Conservation (phyloP, 2,888 invertebrate genomes). For the Tanypteryx hageni region DNA sequence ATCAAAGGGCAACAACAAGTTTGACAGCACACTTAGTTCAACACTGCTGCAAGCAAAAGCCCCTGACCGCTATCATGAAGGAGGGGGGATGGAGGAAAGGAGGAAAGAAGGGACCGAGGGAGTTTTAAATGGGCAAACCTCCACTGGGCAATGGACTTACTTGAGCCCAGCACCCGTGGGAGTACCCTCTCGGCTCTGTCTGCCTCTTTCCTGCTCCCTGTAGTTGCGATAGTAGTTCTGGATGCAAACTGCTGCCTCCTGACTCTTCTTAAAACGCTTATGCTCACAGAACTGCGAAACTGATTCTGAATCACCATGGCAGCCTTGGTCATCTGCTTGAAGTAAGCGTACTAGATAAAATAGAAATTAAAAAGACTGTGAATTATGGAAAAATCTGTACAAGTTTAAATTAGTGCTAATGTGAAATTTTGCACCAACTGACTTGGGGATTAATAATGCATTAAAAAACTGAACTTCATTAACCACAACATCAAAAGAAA, state of each 20-base stretch:
- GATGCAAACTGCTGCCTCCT: constrained; percentile 79
- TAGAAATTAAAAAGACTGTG: constrained; percentile 34
- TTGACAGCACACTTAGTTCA: constrained; percentile 46
- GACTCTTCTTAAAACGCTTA: constrained; percentile 87
- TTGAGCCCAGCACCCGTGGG: constrained; percentile 76
- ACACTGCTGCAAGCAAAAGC: constrained; percentile 53
- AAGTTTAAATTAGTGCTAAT: neutral
- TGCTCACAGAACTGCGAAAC: constrained; percentile 90
- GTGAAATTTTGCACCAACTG: neutral
- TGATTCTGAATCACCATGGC: constrained; percentile 97
- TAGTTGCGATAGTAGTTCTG: constrained; percentile 82
- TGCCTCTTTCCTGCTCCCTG: constrained; percentile 77
- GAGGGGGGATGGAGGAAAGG: neutral
- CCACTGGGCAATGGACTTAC: constrained; percentile 73
- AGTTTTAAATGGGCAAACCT: constrained; percentile 46
- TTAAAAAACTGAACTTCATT: neutral
- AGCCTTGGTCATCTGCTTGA: constrained; percentile 97
- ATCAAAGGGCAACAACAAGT: constrained; percentile 32
- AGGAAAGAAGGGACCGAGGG: neutral
- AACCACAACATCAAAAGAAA: no score
- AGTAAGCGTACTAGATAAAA: constrained; percentile 89
- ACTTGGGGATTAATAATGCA: neutral
- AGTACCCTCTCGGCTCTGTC: constrained; percentile 74
- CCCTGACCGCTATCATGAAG: constrained; percentile 51
- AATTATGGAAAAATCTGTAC: neutral